Evolutionary conservation across 1,140 invertebrate species (phyloP).

Genomic region (Cyphomyrmex costatus): DNA sequence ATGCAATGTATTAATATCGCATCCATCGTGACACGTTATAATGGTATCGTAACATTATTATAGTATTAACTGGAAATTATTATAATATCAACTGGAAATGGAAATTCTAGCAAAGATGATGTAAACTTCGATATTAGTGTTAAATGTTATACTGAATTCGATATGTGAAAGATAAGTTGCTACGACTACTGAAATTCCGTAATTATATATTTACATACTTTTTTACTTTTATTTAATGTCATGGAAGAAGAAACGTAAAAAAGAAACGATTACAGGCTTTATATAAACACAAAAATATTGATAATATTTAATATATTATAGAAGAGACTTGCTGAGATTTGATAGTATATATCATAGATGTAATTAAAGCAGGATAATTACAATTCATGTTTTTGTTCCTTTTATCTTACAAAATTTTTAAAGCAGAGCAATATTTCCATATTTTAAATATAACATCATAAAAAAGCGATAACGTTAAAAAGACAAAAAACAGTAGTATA

Average conservation of each 20-base stretch:
- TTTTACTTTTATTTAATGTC: conserved; percentile 24
- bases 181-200: conserved; percentile 53
- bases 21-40: too few species aligned
- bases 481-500: conserved; percentile 1
- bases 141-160: not conserved
- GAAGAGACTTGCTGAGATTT: conserved; percentile 4
- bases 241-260: conserved; percentile 36
- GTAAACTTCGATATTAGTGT: not conserved
- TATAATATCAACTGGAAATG: not conserved
- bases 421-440: not conserved
- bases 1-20: too few species aligned
- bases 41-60: too few species aligned
- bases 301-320: not conserved
- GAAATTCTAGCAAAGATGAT: conserved; percentile 8
- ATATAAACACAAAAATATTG: not conserved
- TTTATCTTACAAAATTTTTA: not conserved
- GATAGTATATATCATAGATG: not conserved
- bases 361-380: not conserved
- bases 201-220: conserved; percentile 75
- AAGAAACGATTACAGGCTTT: conserved; percentile 23
- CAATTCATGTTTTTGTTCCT: not conserved
- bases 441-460: conserved; percentile 24
- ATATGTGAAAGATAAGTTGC: conserved; percentile 33
- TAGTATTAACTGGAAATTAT: not conserved
- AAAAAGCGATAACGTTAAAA: not conserved